These are phyloP conservation scores for Diplolepis rosae DNA, from an alignment of 2,888 invertebrate genomes.

Conservation along the genomic window DNA sequence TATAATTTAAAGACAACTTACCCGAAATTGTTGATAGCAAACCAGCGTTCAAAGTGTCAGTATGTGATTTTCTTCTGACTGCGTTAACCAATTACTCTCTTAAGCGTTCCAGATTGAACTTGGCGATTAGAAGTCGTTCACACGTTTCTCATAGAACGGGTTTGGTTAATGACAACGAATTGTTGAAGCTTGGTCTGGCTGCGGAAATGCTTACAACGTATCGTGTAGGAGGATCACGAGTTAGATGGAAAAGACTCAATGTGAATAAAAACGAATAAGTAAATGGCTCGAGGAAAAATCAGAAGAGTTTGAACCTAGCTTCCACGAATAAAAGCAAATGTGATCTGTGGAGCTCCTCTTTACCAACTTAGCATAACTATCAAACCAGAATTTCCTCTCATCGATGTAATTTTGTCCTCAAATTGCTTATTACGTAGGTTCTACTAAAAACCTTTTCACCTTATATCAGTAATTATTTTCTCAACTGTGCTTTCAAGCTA, in stretches of 20 bases:
- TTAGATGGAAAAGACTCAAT: neutral
- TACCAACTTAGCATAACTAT: neutral
- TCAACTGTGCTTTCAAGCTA: too few relatives aligned
- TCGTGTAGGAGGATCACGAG: neutral
- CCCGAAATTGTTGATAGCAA: too few relatives aligned
- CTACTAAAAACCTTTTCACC: too few relatives aligned
- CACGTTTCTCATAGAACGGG: slow-evolving; percentile 10
- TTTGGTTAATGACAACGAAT: slow-evolving; percentile 10
- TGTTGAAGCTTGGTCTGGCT: neutral
- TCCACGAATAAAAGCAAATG: neutral
- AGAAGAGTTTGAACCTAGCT: neutral
- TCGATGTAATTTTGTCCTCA: neutral
- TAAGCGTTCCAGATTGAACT: neutral
- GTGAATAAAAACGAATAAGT: neutral
- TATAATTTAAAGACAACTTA: too few relatives aligned
- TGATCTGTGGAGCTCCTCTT: neutral
- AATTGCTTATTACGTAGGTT: neutral
- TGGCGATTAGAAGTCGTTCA: slow-evolving; percentile 8
- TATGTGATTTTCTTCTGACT: slow-evolving; percentile 8
- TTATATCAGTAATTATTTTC: too few relatives aligned
- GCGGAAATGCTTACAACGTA: neutral
- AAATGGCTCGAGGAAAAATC: neutral
- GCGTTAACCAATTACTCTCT: slow-evolving; percentile 21
- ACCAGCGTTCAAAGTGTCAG: neutral
- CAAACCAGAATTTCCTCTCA: neutral